Evolutionary conservation across 2,888 invertebrate genomes (phyloP).

Genomic region (Apodemia mormo): DNA sequence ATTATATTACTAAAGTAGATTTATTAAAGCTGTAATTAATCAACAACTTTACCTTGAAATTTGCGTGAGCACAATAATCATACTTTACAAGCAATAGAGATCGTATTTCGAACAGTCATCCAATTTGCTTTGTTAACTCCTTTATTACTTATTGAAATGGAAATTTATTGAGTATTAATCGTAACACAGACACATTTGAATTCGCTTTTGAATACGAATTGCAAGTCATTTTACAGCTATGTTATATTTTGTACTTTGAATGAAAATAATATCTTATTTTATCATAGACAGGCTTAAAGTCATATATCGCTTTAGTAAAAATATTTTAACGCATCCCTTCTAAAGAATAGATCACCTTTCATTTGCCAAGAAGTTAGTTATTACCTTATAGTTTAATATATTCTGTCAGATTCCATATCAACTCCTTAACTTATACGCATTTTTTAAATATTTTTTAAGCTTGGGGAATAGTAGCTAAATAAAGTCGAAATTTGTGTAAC

Average conservation of each 20-base stretch:
- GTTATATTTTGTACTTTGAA: not conserved
- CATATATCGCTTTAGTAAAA: too few relatives aligned
- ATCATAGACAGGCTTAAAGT: too few relatives aligned
- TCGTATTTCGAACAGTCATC: conserved; percentile 3
- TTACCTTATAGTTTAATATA: too few relatives aligned
- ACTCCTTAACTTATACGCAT: too few relatives aligned
- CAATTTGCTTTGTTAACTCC: conserved; percentile 7
- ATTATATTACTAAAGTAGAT: too few relatives aligned
- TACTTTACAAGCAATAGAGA: not conserved
- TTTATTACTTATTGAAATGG: conserved; percentile 13
- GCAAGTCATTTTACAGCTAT: not conserved
- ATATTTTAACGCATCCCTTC: too few relatives aligned
- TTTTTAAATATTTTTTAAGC: too few relatives aligned
- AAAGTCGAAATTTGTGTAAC: too few relatives aligned
- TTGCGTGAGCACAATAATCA: not conserved
- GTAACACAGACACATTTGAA: conserved; percentile 1
- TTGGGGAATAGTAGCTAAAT: too few relatives aligned
- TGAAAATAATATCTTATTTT: not conserved
- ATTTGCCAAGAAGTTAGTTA: too few relatives aligned
- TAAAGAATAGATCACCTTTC: too few relatives aligned
- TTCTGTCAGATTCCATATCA: too few relatives aligned
- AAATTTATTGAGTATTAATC: conserved; percentile 7
- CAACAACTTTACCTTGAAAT: not conserved
- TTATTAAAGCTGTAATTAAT: not conserved
- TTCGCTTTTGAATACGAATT: not conserved